These are phyloP conservation scores for Alligator mississippiensis DNA, from an alignment of 2,113 vertebrate species.

Conservation along the genomic window DNA sequence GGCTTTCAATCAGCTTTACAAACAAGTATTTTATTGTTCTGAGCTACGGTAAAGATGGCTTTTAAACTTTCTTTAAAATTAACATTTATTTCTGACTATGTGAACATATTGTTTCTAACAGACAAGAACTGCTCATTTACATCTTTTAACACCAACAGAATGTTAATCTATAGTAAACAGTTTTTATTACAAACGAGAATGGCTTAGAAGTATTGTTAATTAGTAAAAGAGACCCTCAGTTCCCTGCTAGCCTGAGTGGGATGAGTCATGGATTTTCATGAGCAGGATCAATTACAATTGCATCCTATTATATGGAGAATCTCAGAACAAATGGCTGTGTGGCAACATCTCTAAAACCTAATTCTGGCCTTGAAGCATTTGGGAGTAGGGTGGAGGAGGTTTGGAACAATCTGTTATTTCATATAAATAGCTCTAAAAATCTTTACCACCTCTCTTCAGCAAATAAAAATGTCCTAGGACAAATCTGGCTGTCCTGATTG, in stretches of 20 bases:
- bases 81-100: background rate
- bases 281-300: background rate
- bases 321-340: background rate
- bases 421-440: constrained; percentile 26
- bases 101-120: constrained; percentile 59
- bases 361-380: constrained; percentile 53
- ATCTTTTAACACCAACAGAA: constrained; percentile 60
- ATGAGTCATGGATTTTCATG: background rate
- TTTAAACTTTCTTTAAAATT: constrained; percentile 25
- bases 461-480: background rate
- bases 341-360: background rate
- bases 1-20: background rate
- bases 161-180: constrained; percentile 61
- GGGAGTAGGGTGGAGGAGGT: constrained; percentile 29
- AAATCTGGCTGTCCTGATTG: background rate
- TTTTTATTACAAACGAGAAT: constrained; percentile 20
- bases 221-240: constrained; percentile 12
- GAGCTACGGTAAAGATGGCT: background rate
- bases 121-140: constrained; percentile 64
- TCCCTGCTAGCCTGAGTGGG: constrained; percentile 43
- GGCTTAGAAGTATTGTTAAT: constrained; percentile 40
- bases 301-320: background rate
- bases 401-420: constrained; percentile 42
- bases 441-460: background rate
- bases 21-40: background rate